Evolutionary conservation across 2,113 vertebrate species (phyloP).

Genomic region (Percina caprodes): DNA sequence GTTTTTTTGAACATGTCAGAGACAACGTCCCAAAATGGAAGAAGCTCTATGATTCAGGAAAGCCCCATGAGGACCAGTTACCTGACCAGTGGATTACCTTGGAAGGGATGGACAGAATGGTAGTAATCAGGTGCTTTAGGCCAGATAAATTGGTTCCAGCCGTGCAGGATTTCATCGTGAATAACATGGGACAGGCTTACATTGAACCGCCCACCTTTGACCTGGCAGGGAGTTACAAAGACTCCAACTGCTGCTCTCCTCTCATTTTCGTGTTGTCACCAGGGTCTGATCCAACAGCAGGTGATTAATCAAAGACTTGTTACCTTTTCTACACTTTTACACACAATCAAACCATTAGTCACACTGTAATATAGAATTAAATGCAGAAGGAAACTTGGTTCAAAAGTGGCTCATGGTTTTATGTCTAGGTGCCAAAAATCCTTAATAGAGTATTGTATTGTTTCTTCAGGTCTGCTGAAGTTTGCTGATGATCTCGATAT

Average conservation of each 20-base stretch:
- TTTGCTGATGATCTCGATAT: slow-evolving; percentile 93
- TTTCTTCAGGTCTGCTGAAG: slow-evolving; percentile 88
- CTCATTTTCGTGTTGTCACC: slow-evolving; percentile 94
- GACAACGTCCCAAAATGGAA: too few species aligned
- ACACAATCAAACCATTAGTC: not conserved
- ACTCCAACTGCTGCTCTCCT: slow-evolving; percentile 91
- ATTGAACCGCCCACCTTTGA: slow-evolving; percentile 93
- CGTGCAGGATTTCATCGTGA: slow-evolving; percentile 87
- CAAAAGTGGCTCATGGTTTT: not conserved
- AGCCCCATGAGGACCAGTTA: slow-evolving; percentile 86
- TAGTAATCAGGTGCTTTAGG: slow-evolving; percentile 90
- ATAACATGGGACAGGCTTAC: slow-evolving; percentile 88
- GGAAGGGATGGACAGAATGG: slow-evolving; percentile 85
- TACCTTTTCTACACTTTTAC: not conserved
- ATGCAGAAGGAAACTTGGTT: not conserved
- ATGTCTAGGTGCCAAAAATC: not conserved
- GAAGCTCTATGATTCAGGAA: slow-evolving; percentile 88
- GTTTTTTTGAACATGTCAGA: too few species aligned
- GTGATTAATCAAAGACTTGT: slow-evolving; percentile 75
- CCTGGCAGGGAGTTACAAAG: slow-evolving; percentile 89
- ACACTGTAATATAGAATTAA: not conserved
- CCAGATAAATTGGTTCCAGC: slow-evolving; percentile 93
- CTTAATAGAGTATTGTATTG: not conserved
- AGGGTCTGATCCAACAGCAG: slow-evolving; percentile 94
- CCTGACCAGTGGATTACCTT: slow-evolving; percentile 85